Conservation (phyloP, 2,113 vertebrate genomes). For the Ptychochromis oligacanthus region DNA sequence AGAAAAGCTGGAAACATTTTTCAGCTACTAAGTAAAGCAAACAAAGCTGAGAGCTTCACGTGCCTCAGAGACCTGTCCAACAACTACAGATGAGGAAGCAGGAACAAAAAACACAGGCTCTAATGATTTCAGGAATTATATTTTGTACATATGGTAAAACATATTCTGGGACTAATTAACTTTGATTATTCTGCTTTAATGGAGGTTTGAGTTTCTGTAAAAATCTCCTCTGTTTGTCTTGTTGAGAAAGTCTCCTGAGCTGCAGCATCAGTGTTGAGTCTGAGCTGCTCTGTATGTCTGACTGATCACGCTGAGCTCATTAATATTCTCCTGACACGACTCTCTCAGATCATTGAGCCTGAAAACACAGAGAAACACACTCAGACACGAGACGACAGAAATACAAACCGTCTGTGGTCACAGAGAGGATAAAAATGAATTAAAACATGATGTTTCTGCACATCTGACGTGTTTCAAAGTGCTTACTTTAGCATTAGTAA, state of each 20-base stretch:
- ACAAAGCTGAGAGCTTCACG: background rate
- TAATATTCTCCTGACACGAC: slow-evolving; percentile 45
- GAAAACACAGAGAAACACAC: slow-evolving; percentile 30
- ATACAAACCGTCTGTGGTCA: too few species aligned
- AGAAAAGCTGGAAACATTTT: background rate
- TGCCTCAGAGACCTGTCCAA: background rate
- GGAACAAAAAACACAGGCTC: background rate
- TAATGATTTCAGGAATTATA: too few species aligned
- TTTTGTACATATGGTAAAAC: background rate
- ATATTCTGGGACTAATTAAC: background rate
- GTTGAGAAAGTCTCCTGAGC: background rate
- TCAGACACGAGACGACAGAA: background rate
- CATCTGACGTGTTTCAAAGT: background rate
- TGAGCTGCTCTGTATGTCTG: slow-evolving; percentile 58
- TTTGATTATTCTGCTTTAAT: background rate
- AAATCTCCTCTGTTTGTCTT: background rate
- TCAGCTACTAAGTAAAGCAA: background rate
- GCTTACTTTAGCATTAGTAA: background rate
- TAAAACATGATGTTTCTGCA: background rate
- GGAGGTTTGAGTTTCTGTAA: background rate
- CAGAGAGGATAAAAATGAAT: too few species aligned
- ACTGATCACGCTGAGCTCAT: slow-evolving; percentile 28
- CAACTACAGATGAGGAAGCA: too few species aligned
- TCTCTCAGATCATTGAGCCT: slow-evolving; percentile 14
- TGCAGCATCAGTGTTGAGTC: background rate